Conservation (phyloP, 2,113 vertebrate species). For the Strix uralensis region DNA sequence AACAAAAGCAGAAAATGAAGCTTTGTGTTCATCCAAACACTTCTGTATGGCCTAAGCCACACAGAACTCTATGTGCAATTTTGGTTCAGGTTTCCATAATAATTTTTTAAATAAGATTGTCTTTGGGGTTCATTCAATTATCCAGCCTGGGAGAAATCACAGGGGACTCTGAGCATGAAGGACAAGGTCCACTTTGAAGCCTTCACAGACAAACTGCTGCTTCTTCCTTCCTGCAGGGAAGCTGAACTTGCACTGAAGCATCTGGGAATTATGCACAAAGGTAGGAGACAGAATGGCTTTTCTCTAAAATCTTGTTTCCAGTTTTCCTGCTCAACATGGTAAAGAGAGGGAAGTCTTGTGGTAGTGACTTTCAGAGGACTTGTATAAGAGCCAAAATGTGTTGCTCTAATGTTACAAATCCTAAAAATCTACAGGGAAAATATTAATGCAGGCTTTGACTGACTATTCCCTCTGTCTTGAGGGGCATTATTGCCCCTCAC, state of each 20-base stretch:
- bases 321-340: background rate
- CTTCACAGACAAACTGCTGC: background rate
- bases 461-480: background rate
- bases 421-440: background rate
- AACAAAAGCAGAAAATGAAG: background rate
- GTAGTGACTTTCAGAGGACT: background rate
- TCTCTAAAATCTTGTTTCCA: background rate
- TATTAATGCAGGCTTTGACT: background rate
- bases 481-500: background rate
- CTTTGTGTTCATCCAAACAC: background rate
- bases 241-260: background rate
- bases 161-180: background rate
- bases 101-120: background rate
- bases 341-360: background rate
- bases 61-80: background rate
- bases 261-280: background rate
- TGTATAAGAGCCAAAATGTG: background rate
- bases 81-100: background rate
- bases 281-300: background rate
- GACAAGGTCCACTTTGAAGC: background rate
- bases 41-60: background rate
- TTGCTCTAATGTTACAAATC: background rate
- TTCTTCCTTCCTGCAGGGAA: background rate
- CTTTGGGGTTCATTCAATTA: background rate
- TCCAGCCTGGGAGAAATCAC: background rate